Base-by-base conservation (phyloP, 2,888 invertebrate species). In the Dione vanillae region DNA sequence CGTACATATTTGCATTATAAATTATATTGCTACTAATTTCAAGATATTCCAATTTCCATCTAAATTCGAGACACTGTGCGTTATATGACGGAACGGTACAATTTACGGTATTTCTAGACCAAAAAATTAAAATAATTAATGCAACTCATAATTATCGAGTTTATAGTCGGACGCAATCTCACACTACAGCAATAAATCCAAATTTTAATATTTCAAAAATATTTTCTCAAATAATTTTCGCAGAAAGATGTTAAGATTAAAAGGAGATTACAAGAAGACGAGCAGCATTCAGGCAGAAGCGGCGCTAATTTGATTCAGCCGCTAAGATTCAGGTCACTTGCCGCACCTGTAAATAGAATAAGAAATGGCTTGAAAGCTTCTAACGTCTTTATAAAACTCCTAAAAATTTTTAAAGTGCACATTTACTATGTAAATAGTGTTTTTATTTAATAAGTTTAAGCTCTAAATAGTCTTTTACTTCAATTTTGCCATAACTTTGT, bases 281-380 rank as follows among this genome's bases (percentile, higher is more conserved):
- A 83, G 82, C 80, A 83, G 78, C 78, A 64, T 64, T 76, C 79
- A 67, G 52, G 43, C 19, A 61, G 61, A 61, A 62, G 61, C 69
- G 75, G 76, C 77, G 79, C 78, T 86, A 85, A 86, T 85, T 85
- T 79, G 83, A 85, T 87, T 84, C 80, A 78, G 76, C 78, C 78
- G 79, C 79, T 73, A 78, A 76, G 75, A 83, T 85, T 77, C 80
- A 85, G 85, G 86, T 84, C 85, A 83, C 75, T 80, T 78, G 80
- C 74, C 78, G 77, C 70, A 79, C 79, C 79, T 80, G 83, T 78
- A 85, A 85, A 85, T 84, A 83, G 78, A 79, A 81, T 76, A 69
- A 74, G 74, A 76, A 74, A 70, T 74, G 61, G 59, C 72, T 71
- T 75, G 67, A 72, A 75, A 71, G 54, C 73, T 54, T 69, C 62